Evolutionary conservation across 2,888 invertebrate species (phyloP).

Genomic region (Lasius fuliginosus): DNA sequence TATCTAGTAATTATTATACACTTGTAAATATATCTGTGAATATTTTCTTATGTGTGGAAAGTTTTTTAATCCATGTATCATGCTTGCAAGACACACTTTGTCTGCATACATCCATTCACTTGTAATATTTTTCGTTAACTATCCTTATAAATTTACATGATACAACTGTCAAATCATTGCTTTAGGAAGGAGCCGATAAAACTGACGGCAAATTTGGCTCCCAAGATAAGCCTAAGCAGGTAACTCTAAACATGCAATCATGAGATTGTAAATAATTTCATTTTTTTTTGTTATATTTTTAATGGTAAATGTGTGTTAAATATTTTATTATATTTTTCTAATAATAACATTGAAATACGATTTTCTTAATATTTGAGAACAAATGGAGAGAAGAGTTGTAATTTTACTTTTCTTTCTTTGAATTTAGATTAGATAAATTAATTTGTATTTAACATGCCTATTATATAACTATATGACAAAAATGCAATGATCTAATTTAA

Average conservation of each 20-base stretch:
- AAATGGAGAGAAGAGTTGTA: not conserved
- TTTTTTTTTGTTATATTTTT: constrained; percentile 50
- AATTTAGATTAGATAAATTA: not conserved
- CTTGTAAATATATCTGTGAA: not conserved
- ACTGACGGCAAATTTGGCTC: constrained; percentile 95
- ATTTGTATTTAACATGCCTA: constrained; percentile 6
- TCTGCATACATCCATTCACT: constrained; percentile 1
- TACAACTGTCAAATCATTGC: constrained; percentile 80
- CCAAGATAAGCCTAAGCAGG: constrained; percentile 97
- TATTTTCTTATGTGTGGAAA: not conserved
- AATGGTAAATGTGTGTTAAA: not conserved
- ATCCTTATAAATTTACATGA: constrained; percentile 75
- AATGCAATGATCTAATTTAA: constrained; percentile 1
- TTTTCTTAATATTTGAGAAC: constrained; percentile 8
- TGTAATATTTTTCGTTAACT: constrained; percentile 31
- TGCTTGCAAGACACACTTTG: constrained; percentile 13
- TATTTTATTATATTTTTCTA: not conserved
- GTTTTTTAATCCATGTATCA: not conserved
- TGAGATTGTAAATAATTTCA: constrained; percentile 65
- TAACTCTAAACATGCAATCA: constrained; percentile 84
- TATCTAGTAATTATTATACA: constrained; percentile 27
- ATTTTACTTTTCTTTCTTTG: not conserved
- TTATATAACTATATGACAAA: not conserved
- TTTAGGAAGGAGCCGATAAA: constrained; percentile 94
- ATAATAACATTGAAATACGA: not conserved